Evolutionary conservation across 1,140 invertebrate species (phyloP), one percentile per base, ranked within the genome.

Genomic region (Bombus affinis): DNA sequence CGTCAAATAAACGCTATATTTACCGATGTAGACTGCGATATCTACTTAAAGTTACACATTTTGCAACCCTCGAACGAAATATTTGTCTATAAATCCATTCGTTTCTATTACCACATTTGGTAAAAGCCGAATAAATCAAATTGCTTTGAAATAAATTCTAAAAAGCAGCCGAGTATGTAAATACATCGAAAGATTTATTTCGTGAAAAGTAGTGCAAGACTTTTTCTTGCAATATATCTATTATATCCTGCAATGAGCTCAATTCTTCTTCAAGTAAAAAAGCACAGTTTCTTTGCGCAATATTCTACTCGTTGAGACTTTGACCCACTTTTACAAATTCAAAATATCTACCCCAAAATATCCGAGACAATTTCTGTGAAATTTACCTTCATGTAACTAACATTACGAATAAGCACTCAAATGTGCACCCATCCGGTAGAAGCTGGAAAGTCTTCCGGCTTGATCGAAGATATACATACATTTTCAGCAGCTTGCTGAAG

Each of bases 141-240:
- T 28, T 12, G 1, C 25, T 12, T 28, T 0, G 28, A n/a, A 62
- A 13, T 12, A n/a, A n/a, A 62, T n/a, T 12, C 5, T 0, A n/a
- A n/a, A 8, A 53, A 53, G 22, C 47, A 22, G 5, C 0, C 3
- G 59, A 12, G 28, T n/a, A 62, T 62, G 28, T 4, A 28, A 10
- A 62, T 13, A 62, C 28, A n/a, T 5, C 1, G 57, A 12, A 59
- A 28, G 57, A 59, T 59, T 59, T 59, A 59, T 28, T 59, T 12
- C 57, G 10, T 28, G 59, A 13, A 28, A 62, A 28, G n/a, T n/a
- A 13, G 4, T n/a, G 0, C 28, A 9, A 3, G 4, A 62, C 28
- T 5, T 13, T 13, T n/a, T 62, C 28, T 62, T n/a, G 10, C 59
- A 13, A 68, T 37, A 3, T 12, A 68, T 68, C 32, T 37, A 9